Conservation (phyloP, 2,888 invertebrate genomes). For the Ditula angustiorana region DNA sequence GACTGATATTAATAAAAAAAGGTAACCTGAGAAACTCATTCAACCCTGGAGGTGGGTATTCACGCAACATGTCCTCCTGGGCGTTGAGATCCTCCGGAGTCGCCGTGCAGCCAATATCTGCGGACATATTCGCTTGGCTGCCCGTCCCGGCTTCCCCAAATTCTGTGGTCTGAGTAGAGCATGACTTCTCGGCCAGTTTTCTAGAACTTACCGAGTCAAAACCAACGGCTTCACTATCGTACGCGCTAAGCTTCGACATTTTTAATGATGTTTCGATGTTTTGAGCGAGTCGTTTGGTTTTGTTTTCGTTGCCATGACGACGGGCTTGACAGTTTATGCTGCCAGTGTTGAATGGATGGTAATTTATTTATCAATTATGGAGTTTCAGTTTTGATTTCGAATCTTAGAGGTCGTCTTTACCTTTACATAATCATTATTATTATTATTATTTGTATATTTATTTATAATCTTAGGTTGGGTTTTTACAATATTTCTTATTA, state of each 20-base stretch:
- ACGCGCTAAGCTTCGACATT: slow-evolving; percentile 74
- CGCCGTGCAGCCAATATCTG: slow-evolving; percentile 59
- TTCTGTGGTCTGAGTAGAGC: slow-evolving; percentile 67
- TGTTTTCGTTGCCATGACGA: slow-evolving; percentile 24
- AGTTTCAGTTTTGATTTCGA: too few relatives aligned
- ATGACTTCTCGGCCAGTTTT: slow-evolving; percentile 50
- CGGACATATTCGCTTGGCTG: slow-evolving; percentile 60
- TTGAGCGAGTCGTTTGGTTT: slow-evolving; percentile 2
- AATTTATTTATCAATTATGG: too few relatives aligned
- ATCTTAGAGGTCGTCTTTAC: too few relatives aligned
- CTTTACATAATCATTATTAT: too few relatives aligned
- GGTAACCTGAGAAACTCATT: slow-evolving; percentile 66
- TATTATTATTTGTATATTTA: too few relatives aligned
- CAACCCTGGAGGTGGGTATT: slow-evolving; percentile 66
- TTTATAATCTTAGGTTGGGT: too few relatives aligned
- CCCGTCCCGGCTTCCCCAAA: slow-evolving; percentile 55
- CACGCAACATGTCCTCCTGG: slow-evolving; percentile 54
- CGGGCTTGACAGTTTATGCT: background rate
- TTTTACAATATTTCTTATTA: too few relatives aligned
- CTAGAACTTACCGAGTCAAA: slow-evolving; percentile 64
- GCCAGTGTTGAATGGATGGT: too few relatives aligned
- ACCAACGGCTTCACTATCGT: slow-evolving; percentile 70
- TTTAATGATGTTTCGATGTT: slow-evolving; percentile 16
- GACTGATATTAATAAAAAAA: too few relatives aligned
- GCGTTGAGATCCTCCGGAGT: slow-evolving; percentile 60